Evolutionary conservation across 2,888 invertebrate species (phyloP).

Genomic region (Mantis religiosa): DNA sequence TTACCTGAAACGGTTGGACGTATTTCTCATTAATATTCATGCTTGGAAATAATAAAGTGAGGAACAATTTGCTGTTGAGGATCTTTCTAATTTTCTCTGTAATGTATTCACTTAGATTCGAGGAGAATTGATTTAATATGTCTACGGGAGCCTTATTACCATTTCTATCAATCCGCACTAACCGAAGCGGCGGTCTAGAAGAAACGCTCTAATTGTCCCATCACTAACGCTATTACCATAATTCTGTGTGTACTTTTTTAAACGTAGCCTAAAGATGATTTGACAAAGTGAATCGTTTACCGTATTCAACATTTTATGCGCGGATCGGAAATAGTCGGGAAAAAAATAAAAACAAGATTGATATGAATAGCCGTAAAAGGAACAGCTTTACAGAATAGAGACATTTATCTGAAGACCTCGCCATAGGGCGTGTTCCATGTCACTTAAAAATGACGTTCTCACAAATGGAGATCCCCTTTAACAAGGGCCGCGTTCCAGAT

Average conservation of each 20-base stretch:
- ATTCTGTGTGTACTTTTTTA: background rate
- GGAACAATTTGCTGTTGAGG: conserved; percentile 5
- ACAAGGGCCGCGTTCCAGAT: background rate
- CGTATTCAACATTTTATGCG: background rate
- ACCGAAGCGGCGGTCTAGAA: background rate
- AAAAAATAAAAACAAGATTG: background rate
- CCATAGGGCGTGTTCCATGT: background rate
- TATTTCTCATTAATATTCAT: conserved; percentile 8
- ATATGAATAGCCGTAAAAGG: background rate
- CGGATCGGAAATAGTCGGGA: background rate
- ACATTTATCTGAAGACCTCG: background rate
- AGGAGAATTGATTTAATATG: conserved; percentile 7
- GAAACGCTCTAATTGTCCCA: background rate
- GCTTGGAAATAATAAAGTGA: background rate
- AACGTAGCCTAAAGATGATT: background rate
- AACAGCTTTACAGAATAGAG: background rate
- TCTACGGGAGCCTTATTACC: conserved; percentile 2
- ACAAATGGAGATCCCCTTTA: background rate
- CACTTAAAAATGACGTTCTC: background rate
- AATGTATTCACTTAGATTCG: conserved; percentile 3
- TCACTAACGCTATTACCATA: background rate
- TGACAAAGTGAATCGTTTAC: background rate
- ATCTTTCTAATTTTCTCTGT: background rate
- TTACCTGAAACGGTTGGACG: background rate
- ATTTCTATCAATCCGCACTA: background rate